Base-by-base conservation (phyloP, 2,888 invertebrate genomes). In the Brachycybe producta region DNA sequence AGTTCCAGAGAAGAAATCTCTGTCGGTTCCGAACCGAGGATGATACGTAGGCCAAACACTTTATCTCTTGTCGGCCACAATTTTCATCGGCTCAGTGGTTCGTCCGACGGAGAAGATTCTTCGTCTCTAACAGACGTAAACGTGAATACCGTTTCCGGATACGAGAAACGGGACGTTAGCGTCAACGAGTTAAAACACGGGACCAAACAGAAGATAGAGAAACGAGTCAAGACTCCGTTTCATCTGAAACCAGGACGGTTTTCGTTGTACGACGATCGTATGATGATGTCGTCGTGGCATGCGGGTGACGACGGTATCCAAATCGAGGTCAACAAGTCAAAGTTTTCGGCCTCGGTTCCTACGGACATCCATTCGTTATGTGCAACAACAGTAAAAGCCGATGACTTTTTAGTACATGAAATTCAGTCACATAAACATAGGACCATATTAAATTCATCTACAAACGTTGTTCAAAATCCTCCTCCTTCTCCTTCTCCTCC, bases 251-350 rank as follows among this genome's bases (percentile, higher is more conserved):
- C 61, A 30, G 61, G 59, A 2, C 67, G 90, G 56, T 76, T 90
- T 59, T 88, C 88, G 40, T 70, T 90, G 19, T 88, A 87, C 61
- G 87, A 88, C 60, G 90, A 90, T 64, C 74, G 88, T 38, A 85
- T 88, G 76, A 88, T 90, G 87, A 39, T 24, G 23, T 24, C 23
- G 15, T 51, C 43, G 17, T 26, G 38, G 27, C 23, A 34, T 45
- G 43, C 23, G 21, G 36, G 21, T 17, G 15, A 23, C 4, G 8
- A 15, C 7, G 5, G 7, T 36, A 44, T 24, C 4, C 23, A 24
- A 15, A 24, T 27, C 8, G n/a, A 5, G 17, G 32, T 19, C n/a
- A 24, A 35, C 15, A 32, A 34, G 19, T 32, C 32, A n/a, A 47
- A 44, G 15, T 30, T 27, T 13, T 54, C 53, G n/a, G 23, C 41